Conservation (phyloP, 2,888 invertebrate species). For the Acanthoscelides obtectus region DNA sequence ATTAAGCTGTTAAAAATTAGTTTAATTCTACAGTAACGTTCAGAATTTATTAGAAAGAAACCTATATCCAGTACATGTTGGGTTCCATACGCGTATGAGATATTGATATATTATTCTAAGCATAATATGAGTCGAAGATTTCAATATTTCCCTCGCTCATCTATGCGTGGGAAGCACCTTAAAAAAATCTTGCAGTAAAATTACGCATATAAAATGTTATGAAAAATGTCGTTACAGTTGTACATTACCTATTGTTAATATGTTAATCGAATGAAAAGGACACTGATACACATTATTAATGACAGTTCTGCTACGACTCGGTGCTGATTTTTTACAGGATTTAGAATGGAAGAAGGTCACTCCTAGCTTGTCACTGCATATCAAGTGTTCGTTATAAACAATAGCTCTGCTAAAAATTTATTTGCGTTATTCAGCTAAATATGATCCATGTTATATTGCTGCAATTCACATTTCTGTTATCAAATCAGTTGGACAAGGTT, state of each 20-base stretch:
- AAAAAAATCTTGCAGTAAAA: too few relatives aligned
- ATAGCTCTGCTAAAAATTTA: background rate
- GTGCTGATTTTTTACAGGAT: background rate
- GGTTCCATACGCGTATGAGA: too few relatives aligned
- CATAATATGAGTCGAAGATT: too few relatives aligned
- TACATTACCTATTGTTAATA: background rate
- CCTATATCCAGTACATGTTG: too few relatives aligned
- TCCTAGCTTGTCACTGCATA: background rate
- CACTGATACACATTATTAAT: background rate
- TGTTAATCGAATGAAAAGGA: background rate
- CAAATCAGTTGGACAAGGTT: background rate
- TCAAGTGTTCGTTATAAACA: background rate
- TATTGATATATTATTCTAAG: too few relatives aligned
- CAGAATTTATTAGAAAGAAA: too few relatives aligned
- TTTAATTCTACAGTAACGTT: too few relatives aligned
- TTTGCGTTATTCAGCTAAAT: background rate
- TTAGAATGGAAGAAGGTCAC: background rate
- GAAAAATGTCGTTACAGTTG: background rate
- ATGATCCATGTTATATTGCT: background rate
- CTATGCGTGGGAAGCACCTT: too few relatives aligned
- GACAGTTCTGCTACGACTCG: background rate
- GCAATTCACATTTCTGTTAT: background rate
- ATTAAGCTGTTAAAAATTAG: too few relatives aligned
- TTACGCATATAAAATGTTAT: background rate
- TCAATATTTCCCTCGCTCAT: too few relatives aligned